phyloP scores from a whole-genome alignment of 1,140 invertebrate genomes.

The Drosophila punjabiensis region DNA sequence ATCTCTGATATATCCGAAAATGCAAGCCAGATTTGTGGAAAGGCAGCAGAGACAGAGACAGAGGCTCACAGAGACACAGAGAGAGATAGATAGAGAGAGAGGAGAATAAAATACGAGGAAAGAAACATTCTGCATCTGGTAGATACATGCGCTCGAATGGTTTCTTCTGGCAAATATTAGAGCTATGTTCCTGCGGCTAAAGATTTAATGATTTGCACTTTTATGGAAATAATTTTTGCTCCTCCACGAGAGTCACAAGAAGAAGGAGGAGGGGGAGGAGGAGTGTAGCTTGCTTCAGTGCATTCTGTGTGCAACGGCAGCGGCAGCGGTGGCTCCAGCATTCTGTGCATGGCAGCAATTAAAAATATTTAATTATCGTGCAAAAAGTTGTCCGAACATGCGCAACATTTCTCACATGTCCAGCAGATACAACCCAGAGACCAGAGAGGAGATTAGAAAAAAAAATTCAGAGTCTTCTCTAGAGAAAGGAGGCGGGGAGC shows the following conservation, averaged over 20 bases:
- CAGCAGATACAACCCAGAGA: constrained; percentile 25
- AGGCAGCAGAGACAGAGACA: constrained; percentile 5
- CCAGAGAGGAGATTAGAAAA: constrained; percentile 21
- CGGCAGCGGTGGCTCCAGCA: constrained; percentile 33
- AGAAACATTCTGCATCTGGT: constrained; percentile 61
- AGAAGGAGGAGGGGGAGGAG: not conserved
- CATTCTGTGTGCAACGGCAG: constrained; percentile 6
- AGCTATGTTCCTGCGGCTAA: constrained; percentile 73
- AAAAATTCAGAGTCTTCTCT: not conserved
- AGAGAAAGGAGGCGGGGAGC: not conserved
- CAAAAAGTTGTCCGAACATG: constrained; percentile 81
- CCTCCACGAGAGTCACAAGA: too few species aligned
- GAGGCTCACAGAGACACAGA: too few species aligned
- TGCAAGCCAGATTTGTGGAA: constrained; percentile 65
- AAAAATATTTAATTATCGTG: constrained; percentile 84
- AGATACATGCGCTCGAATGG: constrained; percentile 70
- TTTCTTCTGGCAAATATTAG: constrained; percentile 73
- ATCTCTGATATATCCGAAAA: constrained; percentile 83
- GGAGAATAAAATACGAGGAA: constrained; percentile 10
- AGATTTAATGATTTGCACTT: constrained; percentile 83
- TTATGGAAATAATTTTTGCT: constrained; percentile 81
- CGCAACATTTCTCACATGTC: constrained; percentile 81
- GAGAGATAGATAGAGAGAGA: not conserved
- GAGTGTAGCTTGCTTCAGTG: not conserved
- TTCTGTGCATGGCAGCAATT: constrained; percentile 83